phyloP scores from a whole-genome alignment of 2,888 invertebrate genomes.

The Eutolmus rufibarbis region DNA sequence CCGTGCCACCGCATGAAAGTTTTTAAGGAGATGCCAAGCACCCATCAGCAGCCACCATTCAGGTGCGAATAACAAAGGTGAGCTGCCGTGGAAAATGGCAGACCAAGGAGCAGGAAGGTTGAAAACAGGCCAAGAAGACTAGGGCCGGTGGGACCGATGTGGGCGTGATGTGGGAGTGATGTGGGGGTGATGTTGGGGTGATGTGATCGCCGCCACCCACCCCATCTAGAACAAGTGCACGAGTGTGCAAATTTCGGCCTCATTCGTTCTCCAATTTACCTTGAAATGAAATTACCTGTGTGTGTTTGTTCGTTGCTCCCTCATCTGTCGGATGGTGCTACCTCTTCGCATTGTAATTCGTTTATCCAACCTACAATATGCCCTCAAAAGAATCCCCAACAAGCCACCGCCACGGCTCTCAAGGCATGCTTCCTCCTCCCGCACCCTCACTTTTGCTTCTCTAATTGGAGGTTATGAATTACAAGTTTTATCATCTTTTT shows the following conservation, averaged over 20 bases:
- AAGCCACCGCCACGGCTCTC: not conserved
- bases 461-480: slow-evolving; percentile 41
- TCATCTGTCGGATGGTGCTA: not conserved
- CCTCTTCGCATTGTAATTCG: slow-evolving; percentile 4
- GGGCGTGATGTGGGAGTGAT: no score
- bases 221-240: not conserved
- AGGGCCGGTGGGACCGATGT: not conserved
- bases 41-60: not conserved
- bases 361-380: not conserved
- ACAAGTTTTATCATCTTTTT: slow-evolving; percentile 40
- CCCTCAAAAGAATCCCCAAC: not conserved
- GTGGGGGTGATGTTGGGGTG: no score
- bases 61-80: not conserved
- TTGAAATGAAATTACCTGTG: slow-evolving; percentile 38
- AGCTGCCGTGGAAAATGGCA: not conserved
- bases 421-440: not conserved
- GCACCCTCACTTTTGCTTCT: not conserved
- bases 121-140: not conserved
- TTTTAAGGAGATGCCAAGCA: slow-evolving; percentile 1
- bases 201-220: not conserved
- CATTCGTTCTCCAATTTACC: slow-evolving; percentile 39
- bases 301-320: slow-evolving; percentile 10
- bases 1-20: not conserved
- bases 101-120: not conserved
- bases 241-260: slow-evolving; percentile 38